A percentile compares a stretch with the other conserved stretches of the same genome.
These are phyloP conservation scores for Coenonympha arcania DNA, from an alignment of 2,888 invertebrate genomes.

Conservation along the genomic window DNA sequence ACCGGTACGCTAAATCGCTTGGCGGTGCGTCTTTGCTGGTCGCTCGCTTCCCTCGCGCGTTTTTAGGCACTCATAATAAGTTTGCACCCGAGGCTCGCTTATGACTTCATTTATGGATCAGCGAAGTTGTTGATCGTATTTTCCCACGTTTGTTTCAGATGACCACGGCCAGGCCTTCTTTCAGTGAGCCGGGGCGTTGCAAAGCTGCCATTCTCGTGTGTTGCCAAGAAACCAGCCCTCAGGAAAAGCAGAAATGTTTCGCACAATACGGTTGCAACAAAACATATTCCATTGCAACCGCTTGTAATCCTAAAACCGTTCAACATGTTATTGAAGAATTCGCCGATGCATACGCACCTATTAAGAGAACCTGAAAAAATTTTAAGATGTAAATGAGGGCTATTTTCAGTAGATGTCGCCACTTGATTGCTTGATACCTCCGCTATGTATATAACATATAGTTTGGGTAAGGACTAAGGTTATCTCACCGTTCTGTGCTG, in stretches of 20 bases:
- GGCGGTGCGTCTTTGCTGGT: too few relatives aligned
- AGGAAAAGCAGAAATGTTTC: slow-evolving; percentile 42
- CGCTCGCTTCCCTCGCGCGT: too few relatives aligned
- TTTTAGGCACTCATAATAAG: too few relatives aligned
- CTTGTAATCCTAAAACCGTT: slow-evolving; percentile 39
- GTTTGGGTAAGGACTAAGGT: too few relatives aligned
- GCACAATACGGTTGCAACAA: slow-evolving; percentile 38
- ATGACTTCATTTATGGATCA: too few relatives aligned
- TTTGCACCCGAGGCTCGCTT: too few relatives aligned
- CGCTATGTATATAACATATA: too few relatives aligned
- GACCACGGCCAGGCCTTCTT: slow-evolving; percentile 30
- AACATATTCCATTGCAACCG: slow-evolving; percentile 34
- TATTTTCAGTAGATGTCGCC: too few relatives aligned
- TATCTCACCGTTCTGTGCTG: too few relatives aligned
- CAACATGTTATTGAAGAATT: slow-evolving; percentile 41
- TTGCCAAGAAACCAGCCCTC: slow-evolving; percentile 34
- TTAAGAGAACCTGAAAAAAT: slow-evolving; percentile 1
- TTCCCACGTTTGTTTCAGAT: slow-evolving; percentile 17
- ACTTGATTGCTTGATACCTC: too few relatives aligned
- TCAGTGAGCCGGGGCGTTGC: slow-evolving; percentile 36
- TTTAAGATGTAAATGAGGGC: not conserved
- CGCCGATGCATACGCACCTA: slow-evolving; percentile 38
- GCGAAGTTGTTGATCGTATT: not conserved
- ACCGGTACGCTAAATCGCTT: too few relatives aligned
- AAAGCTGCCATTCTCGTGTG: slow-evolving; percentile 52